Base-by-base conservation (phyloP, 2,113 vertebrate species). In the Laticauda colubrina region DNA sequence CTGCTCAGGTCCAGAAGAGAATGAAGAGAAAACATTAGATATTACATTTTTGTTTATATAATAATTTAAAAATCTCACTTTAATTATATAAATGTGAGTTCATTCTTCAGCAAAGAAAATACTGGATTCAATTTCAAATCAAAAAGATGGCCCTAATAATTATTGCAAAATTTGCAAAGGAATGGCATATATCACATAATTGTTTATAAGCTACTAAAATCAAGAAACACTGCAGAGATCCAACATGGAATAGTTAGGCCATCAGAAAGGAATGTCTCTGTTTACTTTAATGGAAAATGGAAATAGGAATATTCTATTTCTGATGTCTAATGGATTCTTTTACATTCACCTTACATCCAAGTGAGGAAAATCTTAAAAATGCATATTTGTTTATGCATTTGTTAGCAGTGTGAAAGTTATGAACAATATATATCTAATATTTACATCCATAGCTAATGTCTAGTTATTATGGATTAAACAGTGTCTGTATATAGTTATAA, bases 141-240 rank as follows among this genome's bases (percentile, higher is more conserved):
- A 81, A 81, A 81, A 81, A 43, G 7, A 43, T 87, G 85, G 0
- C 61, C n/a, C 81, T 26, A 18, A 0, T 26, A 89, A 69, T 59
- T 95, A 5, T 95, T 94, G 69, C 92, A 89, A 91, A 39, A n/a
- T 85, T 94, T 94, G 90, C 91, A 56, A 96, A 94, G 55, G 23
- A 75, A 90, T 90, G 34, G 11, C 21, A 53, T 91, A 94, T 89
- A 93, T 91, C 24, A 55, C 5, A 87, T 89, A 4, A 6, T 14
- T 94, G 45, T 56, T 89, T 59, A 1, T 94, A 91, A 90, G 64
- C 94, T 95, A 39, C 93, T 96, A 51, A 48, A 6, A 88, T 87
- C 85, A 88, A 87, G n/a, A 88, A 93, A 91, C 53, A 51, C 29
- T 85, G 26, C n/a, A 57, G 34, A 93, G 34, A 54, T 51, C 8